These are phyloP conservation scores for Trissoscelio sp. DNA, from an alignment of 2,888 invertebrate genomes.

Conservation along the genomic window DNA sequence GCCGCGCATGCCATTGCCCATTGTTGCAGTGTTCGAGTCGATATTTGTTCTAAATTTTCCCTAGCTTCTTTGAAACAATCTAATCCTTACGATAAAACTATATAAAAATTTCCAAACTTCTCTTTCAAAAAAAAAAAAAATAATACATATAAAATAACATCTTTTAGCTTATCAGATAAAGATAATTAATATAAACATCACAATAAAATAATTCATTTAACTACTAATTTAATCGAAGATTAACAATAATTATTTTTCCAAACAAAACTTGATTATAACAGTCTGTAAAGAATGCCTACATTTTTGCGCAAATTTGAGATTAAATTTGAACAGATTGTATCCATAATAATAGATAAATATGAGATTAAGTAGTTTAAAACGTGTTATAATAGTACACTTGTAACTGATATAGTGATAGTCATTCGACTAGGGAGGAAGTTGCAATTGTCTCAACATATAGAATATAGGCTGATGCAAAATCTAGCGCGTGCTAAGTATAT, in stretches of 20 bases:
- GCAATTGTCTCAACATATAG: slow-evolving; percentile 76
- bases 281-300: no score
- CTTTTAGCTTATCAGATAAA: no score
- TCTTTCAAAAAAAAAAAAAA: not conserved
- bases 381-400: slow-evolving; percentile 68
- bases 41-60: slow-evolving; percentile 22
- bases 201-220: no score
- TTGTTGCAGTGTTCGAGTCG: slow-evolving; percentile 1
- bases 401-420: slow-evolving; percentile 69
- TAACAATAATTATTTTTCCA: no score
- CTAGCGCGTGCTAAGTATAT: slow-evolving; percentile 55
- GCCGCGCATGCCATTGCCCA: slow-evolving; percentile 1
- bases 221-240: no score
- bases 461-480: slow-evolving; percentile 61
- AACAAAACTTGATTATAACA: no score
- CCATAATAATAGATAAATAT: slow-evolving; percentile 27
- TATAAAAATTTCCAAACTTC: no score
- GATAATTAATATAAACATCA: no score
- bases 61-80: not conserved
- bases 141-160: no score
- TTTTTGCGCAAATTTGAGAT: no score
- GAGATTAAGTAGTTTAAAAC: slow-evolving; percentile 71
- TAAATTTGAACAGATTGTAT: slow-evolving; percentile 9
- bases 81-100: not conserved
- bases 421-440: slow-evolving; percentile 74